Conservation (phyloP, 2,888 invertebrate species). For the Linnaemya tessellans region DNA sequence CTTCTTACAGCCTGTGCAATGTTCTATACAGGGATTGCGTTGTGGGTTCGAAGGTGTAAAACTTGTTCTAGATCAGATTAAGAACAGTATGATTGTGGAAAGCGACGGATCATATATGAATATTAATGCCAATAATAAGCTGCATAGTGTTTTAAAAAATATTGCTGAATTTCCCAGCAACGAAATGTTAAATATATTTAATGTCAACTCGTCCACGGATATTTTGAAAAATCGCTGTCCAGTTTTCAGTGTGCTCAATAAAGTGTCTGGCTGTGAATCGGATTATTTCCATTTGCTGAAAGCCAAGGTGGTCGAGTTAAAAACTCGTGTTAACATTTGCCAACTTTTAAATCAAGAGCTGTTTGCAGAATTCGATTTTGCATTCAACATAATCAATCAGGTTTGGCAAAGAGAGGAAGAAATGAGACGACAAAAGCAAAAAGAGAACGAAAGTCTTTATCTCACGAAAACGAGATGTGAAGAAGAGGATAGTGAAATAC, state of each 20-base stretch:
- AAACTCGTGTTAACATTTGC: conserved; percentile 86
- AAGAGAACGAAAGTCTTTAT: conserved; percentile 91
- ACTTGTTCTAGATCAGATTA: conserved; percentile 84
- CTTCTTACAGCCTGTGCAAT: conserved; percentile 88
- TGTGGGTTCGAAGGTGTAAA: conserved; percentile 86
- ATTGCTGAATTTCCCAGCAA: conserved; percentile 80
- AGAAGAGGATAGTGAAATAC: conserved; percentile 88
- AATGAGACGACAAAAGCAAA: conserved; percentile 86
- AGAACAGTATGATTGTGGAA: conserved; percentile 35
- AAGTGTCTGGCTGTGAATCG: conserved; percentile 77
- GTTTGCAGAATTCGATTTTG: conserved; percentile 84
- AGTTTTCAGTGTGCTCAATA: conserved; percentile 78
- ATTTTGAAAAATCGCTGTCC: conserved; percentile 75
- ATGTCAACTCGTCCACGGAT: conserved; percentile 71
- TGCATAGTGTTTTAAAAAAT: conserved; percentile 77
- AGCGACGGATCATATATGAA: conserved; percentile 72
- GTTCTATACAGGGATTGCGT: conserved; percentile 87
- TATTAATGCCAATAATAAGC: conserved; percentile 74
- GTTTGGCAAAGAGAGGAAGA: conserved; percentile 91
- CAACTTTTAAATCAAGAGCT: conserved; percentile 83
- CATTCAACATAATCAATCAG: conserved; percentile 86
- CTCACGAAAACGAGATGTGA: conserved; percentile 88
- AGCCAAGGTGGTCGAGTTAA: conserved; percentile 88
- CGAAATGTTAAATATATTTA: conserved; percentile 76
- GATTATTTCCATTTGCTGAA: conserved; percentile 85